phyloP scores from a whole-genome alignment of 2,888 invertebrate species.

The Aproaerema taeniolella region DNA sequence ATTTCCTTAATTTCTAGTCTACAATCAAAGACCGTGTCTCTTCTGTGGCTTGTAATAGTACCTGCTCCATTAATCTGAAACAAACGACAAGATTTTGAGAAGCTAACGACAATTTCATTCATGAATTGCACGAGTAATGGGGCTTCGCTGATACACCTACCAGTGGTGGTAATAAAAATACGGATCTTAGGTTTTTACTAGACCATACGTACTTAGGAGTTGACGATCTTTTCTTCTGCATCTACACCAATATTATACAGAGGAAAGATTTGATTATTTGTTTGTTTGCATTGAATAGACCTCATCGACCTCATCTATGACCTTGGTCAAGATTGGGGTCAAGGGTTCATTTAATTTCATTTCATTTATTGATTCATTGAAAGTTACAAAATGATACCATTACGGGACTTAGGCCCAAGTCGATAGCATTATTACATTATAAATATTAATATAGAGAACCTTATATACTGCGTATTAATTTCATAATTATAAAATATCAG shows the following conservation, averaged over 20 bases:
- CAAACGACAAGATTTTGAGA: constrained; percentile 3
- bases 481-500: too few relatives aligned
- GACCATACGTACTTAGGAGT: neutral
- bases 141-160: neutral
- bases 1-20: neutral
- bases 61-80: neutral
- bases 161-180: neutral
- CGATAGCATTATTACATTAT: too few relatives aligned
- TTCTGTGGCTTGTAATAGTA: neutral
- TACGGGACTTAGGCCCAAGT: too few relatives aligned
- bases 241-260: too few relatives aligned
- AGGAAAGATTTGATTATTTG: too few relatives aligned
- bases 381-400: too few relatives aligned
- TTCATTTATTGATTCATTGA: too few relatives aligned
- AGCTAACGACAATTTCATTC: constrained; percentile 1
- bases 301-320: neutral
- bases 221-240: too few relatives aligned
- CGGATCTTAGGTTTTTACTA: neutral
- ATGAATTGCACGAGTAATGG: constrained; percentile 6
- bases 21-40: neutral
- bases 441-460: too few relatives aligned
- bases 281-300: neutral
- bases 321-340: too few relatives aligned
- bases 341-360: too few relatives aligned
- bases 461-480: too few relatives aligned